Evolutionary conservation across 1,140 invertebrate species (phyloP).

Genomic region (Colletes latitarsis): DNA sequence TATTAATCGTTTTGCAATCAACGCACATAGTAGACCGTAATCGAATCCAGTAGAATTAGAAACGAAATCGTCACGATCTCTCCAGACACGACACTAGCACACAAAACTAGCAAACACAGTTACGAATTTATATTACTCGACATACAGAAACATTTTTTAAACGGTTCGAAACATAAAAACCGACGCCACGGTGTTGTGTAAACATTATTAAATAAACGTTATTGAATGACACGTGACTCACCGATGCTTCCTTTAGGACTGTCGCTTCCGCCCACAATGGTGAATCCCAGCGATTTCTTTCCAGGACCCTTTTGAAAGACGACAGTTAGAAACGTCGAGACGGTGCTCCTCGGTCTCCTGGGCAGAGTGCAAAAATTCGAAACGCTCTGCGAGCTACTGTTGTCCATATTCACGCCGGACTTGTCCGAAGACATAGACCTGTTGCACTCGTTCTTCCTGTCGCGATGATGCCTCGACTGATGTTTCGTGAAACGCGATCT

Average conservation of each 20-base stretch:
- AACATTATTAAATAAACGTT: neutral
- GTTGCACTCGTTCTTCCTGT: slow-evolving; percentile 70
- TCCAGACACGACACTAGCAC: neutral
- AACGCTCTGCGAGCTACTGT: slow-evolving; percentile 76
- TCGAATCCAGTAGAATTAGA: neutral
- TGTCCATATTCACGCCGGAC: slow-evolving; percentile 34
- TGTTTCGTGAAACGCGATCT: slow-evolving; percentile 77
- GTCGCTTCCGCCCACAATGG: slow-evolving; percentile 94
- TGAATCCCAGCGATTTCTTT: slow-evolving; percentile 93
- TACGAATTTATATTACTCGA: neutral
- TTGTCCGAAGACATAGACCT: slow-evolving; percentile 71
- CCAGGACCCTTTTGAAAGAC: slow-evolving; percentile 92
- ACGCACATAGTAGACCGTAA: neutral
- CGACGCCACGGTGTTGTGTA: neutral
- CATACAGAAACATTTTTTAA: neutral
- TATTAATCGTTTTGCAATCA: neutral
- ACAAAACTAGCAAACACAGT: neutral
- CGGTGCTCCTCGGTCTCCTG: slow-evolving; percentile 84
- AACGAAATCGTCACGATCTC: neutral
- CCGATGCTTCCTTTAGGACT: slow-evolving; percentile 93
- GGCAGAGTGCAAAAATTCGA: slow-evolving; percentile 88
- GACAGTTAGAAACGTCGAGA: slow-evolving; percentile 87
- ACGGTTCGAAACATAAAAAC: too few species aligned
- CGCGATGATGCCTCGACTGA: slow-evolving; percentile 65
- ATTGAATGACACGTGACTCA: slow-evolving; percentile 32